A percentile compares a stretch with the other conserved stretches of the same genome.
Conservation (phyloP, 2,113 vertebrate species). For the Percopsis transmontana region DNA sequence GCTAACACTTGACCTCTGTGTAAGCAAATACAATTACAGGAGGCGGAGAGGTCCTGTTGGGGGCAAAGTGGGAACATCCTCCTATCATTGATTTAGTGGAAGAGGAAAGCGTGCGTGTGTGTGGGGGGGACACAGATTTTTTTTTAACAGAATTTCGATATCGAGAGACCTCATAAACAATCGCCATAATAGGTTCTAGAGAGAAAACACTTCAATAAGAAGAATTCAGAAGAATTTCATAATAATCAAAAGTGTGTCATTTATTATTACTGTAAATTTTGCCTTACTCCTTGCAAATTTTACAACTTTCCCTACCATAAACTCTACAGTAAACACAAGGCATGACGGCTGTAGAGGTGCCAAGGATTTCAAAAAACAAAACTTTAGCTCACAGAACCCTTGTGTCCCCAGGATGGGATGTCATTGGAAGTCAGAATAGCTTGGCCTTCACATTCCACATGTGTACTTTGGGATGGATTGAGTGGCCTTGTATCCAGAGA, state of each 20-base stretch:
- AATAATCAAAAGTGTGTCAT: too few relatives aligned
- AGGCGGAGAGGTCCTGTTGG: slow-evolving; percentile 30
- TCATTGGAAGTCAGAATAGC: neutral
- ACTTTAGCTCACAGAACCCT: neutral
- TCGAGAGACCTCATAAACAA: too few relatives aligned
- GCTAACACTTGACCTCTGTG: slow-evolving; percentile 65
- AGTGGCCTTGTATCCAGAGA: neutral
- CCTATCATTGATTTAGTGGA: slow-evolving; percentile 13
- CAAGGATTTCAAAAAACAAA: too few relatives aligned
- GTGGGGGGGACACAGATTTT: too few relatives aligned
- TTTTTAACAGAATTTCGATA: too few relatives aligned
- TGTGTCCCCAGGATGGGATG: neutral
- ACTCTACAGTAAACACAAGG: neutral
- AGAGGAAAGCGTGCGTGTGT: slow-evolving; percentile 7
- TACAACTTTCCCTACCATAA: slow-evolving; percentile 29
- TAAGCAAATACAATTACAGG: slow-evolving; percentile 55
- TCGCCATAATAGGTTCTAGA: too few relatives aligned
- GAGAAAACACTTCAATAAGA: too few relatives aligned
- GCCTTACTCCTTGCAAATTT: too few relatives aligned
- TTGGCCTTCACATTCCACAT: slow-evolving; percentile 4
- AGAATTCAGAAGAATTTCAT: too few relatives aligned
- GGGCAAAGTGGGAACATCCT: slow-evolving; percentile 35
- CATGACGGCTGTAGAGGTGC: too few relatives aligned
- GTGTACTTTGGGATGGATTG: slow-evolving; percentile 15
- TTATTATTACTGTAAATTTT: too few relatives aligned